Evolutionary conservation across 2,113 vertebrate species (phyloP).

Genomic region (Callaeas wilsoni): DNA sequence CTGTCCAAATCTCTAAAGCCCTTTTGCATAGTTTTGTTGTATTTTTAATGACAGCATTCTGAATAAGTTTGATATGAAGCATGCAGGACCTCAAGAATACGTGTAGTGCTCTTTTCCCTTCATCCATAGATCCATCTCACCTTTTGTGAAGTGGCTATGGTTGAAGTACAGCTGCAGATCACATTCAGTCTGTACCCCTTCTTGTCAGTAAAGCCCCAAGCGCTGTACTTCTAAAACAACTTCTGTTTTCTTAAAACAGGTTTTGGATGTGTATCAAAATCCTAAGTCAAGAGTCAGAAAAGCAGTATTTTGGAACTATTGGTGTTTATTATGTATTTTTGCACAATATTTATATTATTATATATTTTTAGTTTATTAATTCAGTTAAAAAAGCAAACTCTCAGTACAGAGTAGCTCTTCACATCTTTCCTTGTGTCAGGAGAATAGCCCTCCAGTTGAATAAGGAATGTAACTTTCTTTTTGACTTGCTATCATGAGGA

Average conservation of each 20-base stretch:
- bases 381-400: neutral
- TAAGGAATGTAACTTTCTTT: neutral
- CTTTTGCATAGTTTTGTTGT: neutral
- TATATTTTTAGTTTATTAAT: neutral
- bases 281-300: neutral
- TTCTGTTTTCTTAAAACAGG: neutral
- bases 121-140: neutral
- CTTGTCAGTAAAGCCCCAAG: neutral
- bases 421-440: neutral
- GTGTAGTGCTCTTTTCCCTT: neutral
- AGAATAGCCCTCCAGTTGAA: neutral
- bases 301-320: neutral
- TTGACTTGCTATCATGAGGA: neutral
- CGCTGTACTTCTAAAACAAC: fast-evolving
- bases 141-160: neutral
- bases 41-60: neutral
- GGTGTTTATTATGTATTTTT: neutral
- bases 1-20: neutral
- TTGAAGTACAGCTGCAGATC: neutral
- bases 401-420: neutral
- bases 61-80: neutral
- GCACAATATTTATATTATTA: neutral
- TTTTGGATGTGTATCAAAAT: neutral
- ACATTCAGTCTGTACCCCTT: neutral
- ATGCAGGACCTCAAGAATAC: neutral